Evolutionary conservation across 2,113 vertebrate genomes (phyloP), one percentile per base, ranked within the genome.

Genomic region (Takifugu flavidus): DNA sequence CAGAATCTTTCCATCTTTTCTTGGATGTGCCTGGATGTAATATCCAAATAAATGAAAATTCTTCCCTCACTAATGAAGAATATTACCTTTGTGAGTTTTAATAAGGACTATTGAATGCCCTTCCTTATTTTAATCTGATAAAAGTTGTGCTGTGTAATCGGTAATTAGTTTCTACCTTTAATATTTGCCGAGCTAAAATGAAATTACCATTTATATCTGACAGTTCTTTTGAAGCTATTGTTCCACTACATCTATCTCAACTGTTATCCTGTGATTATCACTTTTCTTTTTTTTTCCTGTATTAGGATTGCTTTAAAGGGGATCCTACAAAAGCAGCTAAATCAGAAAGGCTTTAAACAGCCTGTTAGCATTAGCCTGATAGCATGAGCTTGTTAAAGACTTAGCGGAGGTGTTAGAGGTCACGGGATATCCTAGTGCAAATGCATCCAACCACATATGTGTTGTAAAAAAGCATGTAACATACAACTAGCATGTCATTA

Each of bases 301-400:
- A 6, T 52, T 15, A 15, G 20, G 39, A 4, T 49, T 0, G 1
- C 10, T 44, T 61, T 15, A 55, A 65, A 49, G 39, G 10, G 28
- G 59, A 5, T 26, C 28, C 52, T 56, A 62, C 60, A 44, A 60
- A 79, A 79, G 70, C 53, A 78, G 60, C 69, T 65, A 71, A 83
- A 49, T 73, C 49, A 72, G 58, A 65, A 64, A 70, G 74, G 50
- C 61, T 75, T 53, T 65, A n/a, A 69, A 64, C 65, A 75, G 74
- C 68, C 70, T 67, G 73, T 77, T 82, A 85, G 70, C 55, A 26
- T 76, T 56, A 84, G 76, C 81, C 80, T 65, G 72, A 87, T 88
- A 86, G 43, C 34, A 70, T 3, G 53, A 76, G 77, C 85, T 79
- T 82, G 68, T 54, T 58, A 63, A 28, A 13, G 57, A 69, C 56